Evolutionary conservation across 1,140 invertebrate genomes (phyloP), one percentile per base, ranked within the genome.

Genomic region (Monomorium pharaonis): DNA sequence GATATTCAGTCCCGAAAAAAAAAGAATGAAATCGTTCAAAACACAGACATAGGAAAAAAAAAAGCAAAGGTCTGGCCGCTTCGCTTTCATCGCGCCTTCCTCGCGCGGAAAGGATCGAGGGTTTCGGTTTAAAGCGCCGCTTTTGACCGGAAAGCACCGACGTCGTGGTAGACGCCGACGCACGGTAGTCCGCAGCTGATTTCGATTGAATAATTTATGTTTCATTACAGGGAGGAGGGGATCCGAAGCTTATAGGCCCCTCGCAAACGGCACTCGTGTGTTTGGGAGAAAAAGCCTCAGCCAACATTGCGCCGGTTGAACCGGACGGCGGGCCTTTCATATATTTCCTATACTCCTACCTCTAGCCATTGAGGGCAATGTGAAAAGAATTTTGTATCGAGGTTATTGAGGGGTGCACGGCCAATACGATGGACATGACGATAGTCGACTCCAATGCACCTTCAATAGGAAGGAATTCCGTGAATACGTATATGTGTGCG

Each of bases 321-420:
- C 92, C 89, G 88, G 85, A 86, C 85, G 84, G 85, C 84, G 89
- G 78, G 93, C 94, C 91, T 95, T 94, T 94, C 93, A 95, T 87
- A 93, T 94, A 94, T 94, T 94, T 95, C 94, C 94, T 95, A 94
- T 94, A 80, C 47, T 62, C 44, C 62, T 27, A 94, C 47, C 76
- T 65, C 62, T 27, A 94, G 92, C 91, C 91, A 94, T 94, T 94
- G 92, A 94, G 84, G 84, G 58, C 75, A 88, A 83, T 86, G 81
- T 95, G 93, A 95, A 95, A 95, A 95, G 94, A 95, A 95, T 95
- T 95, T 95, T 95, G 93, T 95, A 95, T 95, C 94, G 93, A 92
- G 94, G 94, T 94, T 95, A 95, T 95, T 95, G 94, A 95, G 90
- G 89, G 86, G 89, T 90, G 90, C 89, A 86, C 88, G 90, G 69